phyloP scores from a whole-genome alignment of 2,888 invertebrate genomes.

The Andrena bucephala region DNA sequence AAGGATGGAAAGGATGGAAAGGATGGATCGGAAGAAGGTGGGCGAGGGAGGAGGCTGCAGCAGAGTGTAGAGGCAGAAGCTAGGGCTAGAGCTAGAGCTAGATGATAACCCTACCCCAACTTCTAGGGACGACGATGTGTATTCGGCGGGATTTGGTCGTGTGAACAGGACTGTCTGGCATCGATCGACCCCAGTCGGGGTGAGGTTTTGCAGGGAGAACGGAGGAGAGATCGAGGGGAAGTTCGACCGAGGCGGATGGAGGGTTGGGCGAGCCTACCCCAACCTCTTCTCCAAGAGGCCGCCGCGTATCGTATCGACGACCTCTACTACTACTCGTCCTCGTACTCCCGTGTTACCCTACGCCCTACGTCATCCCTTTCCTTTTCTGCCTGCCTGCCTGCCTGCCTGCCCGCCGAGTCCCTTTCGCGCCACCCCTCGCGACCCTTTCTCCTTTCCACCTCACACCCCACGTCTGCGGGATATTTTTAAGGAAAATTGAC shows the following conservation, averaged over 20 bases:
- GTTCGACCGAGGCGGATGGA: slow-evolving; percentile 54
- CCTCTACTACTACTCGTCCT: slow-evolving; percentile 75
- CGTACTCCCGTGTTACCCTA: slow-evolving; percentile 65
- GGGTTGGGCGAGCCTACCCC: slow-evolving; percentile 82
- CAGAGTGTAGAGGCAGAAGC: not conserved
- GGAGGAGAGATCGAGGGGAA: slow-evolving; percentile 61
- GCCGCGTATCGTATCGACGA: slow-evolving; percentile 83
- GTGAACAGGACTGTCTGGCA: slow-evolving; percentile 85
- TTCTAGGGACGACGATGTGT: slow-evolving; percentile 70
- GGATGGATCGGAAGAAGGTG: slow-evolving; percentile 5
- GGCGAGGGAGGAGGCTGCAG: not conserved
- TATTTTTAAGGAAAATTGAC: slow-evolving; percentile 79
- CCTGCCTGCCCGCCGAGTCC: slow-evolving; percentile 33
- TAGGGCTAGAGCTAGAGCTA: slow-evolving; percentile 15
- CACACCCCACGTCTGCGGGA: slow-evolving; percentile 67
- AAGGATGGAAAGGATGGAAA: not conserved
- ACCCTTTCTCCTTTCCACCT: slow-evolving; percentile 48
- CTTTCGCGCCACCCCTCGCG: slow-evolving; percentile 38
- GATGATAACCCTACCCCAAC: slow-evolving; percentile 57
- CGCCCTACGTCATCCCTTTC: slow-evolving; percentile 69
- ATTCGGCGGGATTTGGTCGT: slow-evolving; percentile 82
- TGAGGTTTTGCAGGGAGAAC: slow-evolving; percentile 63
- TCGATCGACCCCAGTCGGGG: slow-evolving; percentile 81
- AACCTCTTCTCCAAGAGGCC: slow-evolving; percentile 81
- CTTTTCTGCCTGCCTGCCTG: slow-evolving; percentile 41